Evolutionary conservation across 2,113 vertebrate genomes (phyloP).

Genomic region (Rafetus swinhoei): DNA sequence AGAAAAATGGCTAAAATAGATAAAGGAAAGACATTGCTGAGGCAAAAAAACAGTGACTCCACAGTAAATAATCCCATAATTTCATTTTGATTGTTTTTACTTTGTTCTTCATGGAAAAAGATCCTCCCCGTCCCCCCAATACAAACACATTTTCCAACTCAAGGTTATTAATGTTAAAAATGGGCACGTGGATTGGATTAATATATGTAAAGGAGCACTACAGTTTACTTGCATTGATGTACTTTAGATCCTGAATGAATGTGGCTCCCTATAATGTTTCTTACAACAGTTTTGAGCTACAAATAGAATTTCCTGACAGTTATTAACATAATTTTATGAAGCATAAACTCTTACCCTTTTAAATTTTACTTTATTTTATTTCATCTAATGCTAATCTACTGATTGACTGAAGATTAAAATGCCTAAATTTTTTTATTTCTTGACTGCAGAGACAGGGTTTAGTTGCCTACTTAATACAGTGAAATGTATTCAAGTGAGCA

Average conservation of each 20-base stretch:
- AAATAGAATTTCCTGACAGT: background rate
- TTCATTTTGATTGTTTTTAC: background rate
- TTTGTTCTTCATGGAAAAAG: background rate
- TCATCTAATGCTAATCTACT: background rate
- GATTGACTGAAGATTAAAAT: background rate
- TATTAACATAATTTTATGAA: background rate
- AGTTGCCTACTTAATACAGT: background rate
- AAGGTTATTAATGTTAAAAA: background rate
- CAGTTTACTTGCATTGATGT: background rate
- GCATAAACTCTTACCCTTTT: background rate
- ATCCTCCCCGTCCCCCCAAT: background rate
- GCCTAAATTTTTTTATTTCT: background rate
- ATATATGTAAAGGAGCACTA: background rate
- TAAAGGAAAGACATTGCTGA: background rate
- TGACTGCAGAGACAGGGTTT: background rate
- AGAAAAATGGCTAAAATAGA: background rate
- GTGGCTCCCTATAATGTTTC: background rate
- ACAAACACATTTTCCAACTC: background rate
- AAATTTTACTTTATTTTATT: background rate
- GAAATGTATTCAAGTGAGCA: background rate
- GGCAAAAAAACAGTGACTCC: background rate
- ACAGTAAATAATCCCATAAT: background rate
- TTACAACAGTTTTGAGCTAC: background rate
- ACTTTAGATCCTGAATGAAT: background rate
- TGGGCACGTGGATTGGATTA: background rate